phyloP scores from a whole-genome alignment of 1,140 invertebrate species.

The Chymomyza costata region DNA sequence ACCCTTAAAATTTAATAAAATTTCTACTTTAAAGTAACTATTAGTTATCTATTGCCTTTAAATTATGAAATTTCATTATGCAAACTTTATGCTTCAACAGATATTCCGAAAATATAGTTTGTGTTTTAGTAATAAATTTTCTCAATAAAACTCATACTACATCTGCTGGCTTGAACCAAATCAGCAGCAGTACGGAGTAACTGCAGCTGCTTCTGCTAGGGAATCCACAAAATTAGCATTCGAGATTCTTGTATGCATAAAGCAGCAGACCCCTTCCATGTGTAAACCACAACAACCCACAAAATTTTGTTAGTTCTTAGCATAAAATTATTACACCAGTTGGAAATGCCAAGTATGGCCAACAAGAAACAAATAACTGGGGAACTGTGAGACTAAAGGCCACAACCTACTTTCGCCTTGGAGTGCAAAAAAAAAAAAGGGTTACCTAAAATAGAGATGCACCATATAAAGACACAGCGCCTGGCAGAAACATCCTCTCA shows the following conservation, averaged over 20 bases:
- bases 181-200: background rate
- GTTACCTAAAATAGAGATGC: slow-evolving; percentile 60
- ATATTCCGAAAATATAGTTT: too few species aligned
- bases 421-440: slow-evolving; percentile 42
- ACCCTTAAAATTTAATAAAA: too few species aligned
- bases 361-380: slow-evolving; percentile 35
- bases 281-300: too few species aligned
- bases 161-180: background rate
- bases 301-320: slow-evolving; percentile 60
- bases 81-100: too few species aligned
- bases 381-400: too few species aligned
- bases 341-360: slow-evolving; percentile 19
- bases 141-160: background rate
- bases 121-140: background rate
- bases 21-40: too few species aligned
- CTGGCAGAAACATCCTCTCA: slow-evolving; percentile 10
- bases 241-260: background rate
- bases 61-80: too few species aligned
- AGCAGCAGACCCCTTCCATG: too few species aligned
- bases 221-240: background rate
- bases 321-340: slow-evolving; percentile 42
- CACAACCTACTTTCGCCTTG: slow-evolving; percentile 47
- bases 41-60: too few species aligned
- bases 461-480: slow-evolving; percentile 45
- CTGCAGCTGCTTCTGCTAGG: background rate